These are phyloP conservation scores for Pyrocoelia pectoralis DNA, from an alignment of 2,888 invertebrate species.

Conservation along the genomic window DNA sequence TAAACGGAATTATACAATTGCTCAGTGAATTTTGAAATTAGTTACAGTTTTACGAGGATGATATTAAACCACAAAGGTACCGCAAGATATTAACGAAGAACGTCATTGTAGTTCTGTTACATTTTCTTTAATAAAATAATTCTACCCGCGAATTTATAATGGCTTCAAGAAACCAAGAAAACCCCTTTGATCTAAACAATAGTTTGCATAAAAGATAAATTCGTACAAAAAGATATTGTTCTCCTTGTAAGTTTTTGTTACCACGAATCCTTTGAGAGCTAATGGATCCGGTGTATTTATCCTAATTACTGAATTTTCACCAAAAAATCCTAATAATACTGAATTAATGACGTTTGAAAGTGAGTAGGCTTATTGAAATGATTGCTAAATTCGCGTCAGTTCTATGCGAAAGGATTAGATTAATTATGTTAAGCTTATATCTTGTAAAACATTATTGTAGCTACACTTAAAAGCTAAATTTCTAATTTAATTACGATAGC, in stretches of 20 bases:
- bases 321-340: not conserved
- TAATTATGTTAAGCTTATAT: constrained; percentile 7
- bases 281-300: not conserved
- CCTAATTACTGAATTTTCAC: not conserved
- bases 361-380: not conserved
- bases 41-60: not conserved
- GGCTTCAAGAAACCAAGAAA: not conserved
- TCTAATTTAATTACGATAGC: too few relatives aligned
- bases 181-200: not conserved
- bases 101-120: not conserved
- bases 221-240: constrained; percentile 1
- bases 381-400: constrained; percentile 18
- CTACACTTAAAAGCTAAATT: too few relatives aligned
- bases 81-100: not conserved
- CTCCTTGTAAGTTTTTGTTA: not conserved
- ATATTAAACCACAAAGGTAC: not conserved
- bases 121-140: not conserved
- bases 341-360: not conserved
- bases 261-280: not conserved
- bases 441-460: too few relatives aligned
- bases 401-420: constrained; percentile 5
- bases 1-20: not conserved
- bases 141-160: not conserved
- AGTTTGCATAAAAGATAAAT: constrained; percentile 1
- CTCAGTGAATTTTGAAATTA: not conserved